These are phyloP conservation scores for Lepeophtheirus nordmannii DNA, from an alignment of 2,888 invertebrate species.

Conservation along the genomic window DNA sequence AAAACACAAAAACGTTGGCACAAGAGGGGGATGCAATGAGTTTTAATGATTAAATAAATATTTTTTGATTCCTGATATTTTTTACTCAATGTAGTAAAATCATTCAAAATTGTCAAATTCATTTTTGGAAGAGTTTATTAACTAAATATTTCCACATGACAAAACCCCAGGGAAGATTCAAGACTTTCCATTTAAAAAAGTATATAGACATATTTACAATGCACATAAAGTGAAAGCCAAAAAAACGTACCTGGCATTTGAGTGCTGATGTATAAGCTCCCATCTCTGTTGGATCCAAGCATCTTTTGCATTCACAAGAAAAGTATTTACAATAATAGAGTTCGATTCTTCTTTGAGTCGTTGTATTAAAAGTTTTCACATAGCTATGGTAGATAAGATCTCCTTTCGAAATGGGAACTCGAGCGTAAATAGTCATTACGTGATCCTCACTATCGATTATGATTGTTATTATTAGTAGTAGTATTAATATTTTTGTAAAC, in stretches of 20 bases:
- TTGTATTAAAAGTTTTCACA: background rate
- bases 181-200: no score
- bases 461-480: constrained; percentile 3
- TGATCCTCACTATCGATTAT: background rate
- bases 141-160: no score
- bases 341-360: background rate
- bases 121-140: no score
- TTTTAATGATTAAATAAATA: no score
- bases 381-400: constrained; percentile 14
- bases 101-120: no score
- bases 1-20: no score
- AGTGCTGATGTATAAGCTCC: constrained; percentile 61
- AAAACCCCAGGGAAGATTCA: no score
- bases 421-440: constrained; percentile 10
- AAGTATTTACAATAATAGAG: constrained; percentile 32
- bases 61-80: no score
- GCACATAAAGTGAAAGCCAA: no score
- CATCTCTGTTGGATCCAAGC: constrained; percentile 61
- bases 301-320: constrained; percentile 54
- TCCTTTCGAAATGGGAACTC: constrained; percentile 6
- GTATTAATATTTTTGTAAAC: background rate
- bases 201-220: no score
- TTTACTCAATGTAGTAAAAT: no score
- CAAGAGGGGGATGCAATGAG: no score
- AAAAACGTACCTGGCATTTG: constrained; percentile 42